Percentiles rank a stretch among this genome's conserved stretches.
These are phyloP conservation scores for Clinocottus analis DNA, from an alignment of 2,113 vertebrate genomes.

Conservation along the genomic window DNA sequence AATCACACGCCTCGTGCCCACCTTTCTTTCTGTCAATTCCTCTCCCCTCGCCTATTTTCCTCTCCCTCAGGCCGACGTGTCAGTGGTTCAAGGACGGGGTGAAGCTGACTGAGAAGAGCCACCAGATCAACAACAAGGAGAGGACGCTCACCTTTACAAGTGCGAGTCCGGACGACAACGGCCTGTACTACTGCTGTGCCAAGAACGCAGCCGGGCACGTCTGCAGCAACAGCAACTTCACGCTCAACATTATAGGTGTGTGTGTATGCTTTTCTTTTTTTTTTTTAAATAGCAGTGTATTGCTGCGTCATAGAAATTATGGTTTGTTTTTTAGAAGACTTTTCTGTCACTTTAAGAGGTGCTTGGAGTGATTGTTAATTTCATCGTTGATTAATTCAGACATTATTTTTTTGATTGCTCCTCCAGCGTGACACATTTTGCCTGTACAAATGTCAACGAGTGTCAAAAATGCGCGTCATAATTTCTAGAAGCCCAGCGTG, in stretches of 20 bases:
- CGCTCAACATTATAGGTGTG: constrained; percentile 91
- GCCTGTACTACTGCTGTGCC: constrained; percentile 93
- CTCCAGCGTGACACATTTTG: not conserved
- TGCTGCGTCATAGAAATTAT: not conserved
- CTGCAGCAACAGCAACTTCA: constrained; percentile 94
- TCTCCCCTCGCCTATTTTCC: not conserved
- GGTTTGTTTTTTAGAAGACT: not conserved
- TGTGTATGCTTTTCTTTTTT: not conserved
- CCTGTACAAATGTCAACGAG: not conserved
- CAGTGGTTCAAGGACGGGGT: constrained; percentile 92
- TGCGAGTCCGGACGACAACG: constrained; percentile 87
- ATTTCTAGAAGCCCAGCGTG: not conserved
- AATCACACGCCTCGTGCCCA: not conserved
- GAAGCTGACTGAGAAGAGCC: constrained; percentile 83
- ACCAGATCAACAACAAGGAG: constrained; percentile 92
- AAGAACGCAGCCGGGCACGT: constrained; percentile 88
- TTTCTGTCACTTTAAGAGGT: not conserved
- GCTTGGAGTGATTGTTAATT: not conserved
- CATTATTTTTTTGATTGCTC: not conserved
- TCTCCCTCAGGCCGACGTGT: constrained; percentile 85
- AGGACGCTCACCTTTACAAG: constrained; percentile 88
- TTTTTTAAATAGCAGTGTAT: not conserved
- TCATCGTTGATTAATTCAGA: not conserved
- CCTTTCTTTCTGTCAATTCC: too few relatives aligned
- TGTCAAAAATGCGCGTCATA: not conserved